These are phyloP conservation scores for Tortricodes alternella DNA, from an alignment of 2,888 invertebrate genomes.

Conservation along the genomic window DNA sequence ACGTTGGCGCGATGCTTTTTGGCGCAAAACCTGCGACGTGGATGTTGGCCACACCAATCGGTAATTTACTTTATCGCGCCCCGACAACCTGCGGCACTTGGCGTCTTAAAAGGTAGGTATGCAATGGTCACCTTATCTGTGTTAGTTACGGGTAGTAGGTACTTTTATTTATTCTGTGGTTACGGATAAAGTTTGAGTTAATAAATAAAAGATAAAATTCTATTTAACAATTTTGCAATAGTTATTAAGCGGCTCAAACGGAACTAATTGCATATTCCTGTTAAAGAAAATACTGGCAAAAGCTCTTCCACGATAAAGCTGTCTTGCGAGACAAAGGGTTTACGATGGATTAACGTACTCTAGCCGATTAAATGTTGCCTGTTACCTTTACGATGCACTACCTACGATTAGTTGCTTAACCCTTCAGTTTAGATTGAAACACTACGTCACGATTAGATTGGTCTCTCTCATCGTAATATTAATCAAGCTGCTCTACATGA, in stretches of 20 bases:
- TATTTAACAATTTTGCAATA: too few relatives aligned
- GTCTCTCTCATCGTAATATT: too few relatives aligned
- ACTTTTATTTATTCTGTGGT: neutral
- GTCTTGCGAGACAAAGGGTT: neutral
- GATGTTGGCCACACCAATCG: constrained; percentile 9
- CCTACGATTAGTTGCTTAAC: constrained; percentile 9
- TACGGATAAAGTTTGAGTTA: neutral
- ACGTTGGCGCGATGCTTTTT: constrained; percentile 47
- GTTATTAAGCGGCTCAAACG: neutral
- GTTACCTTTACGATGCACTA: too few relatives aligned
- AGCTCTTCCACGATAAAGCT: neutral
- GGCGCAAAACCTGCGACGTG: constrained; percentile 41
- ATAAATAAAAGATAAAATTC: too few relatives aligned
- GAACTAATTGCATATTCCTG: neutral
- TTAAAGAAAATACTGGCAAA: neutral
- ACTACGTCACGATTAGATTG: too few relatives aligned
- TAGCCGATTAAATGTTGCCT: neutral
- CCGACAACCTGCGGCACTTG: neutral
- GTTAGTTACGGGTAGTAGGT: neutral
- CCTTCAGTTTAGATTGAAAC: constrained; percentile 20
- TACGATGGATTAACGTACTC: neutral
- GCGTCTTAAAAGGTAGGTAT: neutral
- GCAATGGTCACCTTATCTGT: neutral
- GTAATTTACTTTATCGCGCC: constrained; percentile 9
- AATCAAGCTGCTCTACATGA: too few relatives aligned